Evolutionary conservation across 1,140 invertebrate genomes (phyloP).

Genomic region (Dendrolimus punctatus): DNA sequence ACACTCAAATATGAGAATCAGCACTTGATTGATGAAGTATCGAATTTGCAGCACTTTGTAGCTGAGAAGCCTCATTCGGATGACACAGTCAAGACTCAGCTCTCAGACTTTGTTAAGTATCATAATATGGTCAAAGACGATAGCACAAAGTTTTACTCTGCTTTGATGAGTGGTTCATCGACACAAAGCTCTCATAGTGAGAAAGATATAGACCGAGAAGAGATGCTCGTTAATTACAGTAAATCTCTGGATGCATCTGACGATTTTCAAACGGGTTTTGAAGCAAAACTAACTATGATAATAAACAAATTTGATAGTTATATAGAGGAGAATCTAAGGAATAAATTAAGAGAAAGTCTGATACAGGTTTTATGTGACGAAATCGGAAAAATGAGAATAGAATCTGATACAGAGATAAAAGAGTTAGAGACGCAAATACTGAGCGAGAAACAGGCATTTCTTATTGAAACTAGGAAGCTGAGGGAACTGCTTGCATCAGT

Average conservation of each 20-base stretch:
- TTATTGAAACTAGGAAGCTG: conserved; percentile 59
- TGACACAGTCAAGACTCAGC: conserved; percentile 59
- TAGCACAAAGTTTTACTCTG: conserved; percentile 54
- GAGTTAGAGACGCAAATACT: conserved; percentile 53
- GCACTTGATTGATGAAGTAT: conserved; percentile 75
- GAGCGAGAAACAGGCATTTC: conserved; percentile 55
- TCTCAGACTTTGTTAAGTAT: conserved; percentile 63
- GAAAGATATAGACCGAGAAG: conserved; percentile 58
- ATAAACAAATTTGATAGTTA: conserved; percentile 55
- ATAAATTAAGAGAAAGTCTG: conserved; percentile 67
- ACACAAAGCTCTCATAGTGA: conserved; percentile 50
- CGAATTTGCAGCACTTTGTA: conserved; percentile 73
- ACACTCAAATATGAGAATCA: conserved; percentile 75
- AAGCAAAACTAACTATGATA: conserved; percentile 48
- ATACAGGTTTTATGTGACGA: conserved; percentile 69
- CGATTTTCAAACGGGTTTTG: conserved; percentile 49
- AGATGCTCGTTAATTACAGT: conserved; percentile 57
- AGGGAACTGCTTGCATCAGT: conserved; percentile 61
- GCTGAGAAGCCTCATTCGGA: conserved; percentile 67
- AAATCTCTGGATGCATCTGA: conserved; percentile 44
- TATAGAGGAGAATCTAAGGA: conserved; percentile 55
- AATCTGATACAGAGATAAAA: conserved; percentile 64
- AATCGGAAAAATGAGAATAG: conserved; percentile 57
- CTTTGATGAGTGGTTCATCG: conserved; percentile 46
- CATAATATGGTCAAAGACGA: conserved; percentile 61